Evolutionary conservation across 35 echinoderm and acorn worm genomes (phyloP).

Genomic region (Heliocidaris erythrogramma): DNA sequence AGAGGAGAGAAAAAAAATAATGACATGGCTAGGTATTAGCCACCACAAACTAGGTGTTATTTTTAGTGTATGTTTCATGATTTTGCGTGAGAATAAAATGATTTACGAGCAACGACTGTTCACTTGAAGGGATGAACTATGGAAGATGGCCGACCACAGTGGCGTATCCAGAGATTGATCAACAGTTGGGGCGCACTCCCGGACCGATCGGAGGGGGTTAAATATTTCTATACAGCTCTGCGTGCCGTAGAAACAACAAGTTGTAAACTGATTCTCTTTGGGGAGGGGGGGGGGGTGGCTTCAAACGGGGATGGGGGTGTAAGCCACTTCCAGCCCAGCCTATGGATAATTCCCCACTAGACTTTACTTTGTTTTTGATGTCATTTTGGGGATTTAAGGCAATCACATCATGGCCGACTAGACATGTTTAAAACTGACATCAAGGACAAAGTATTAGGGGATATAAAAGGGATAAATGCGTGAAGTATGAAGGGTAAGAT

Average conservation of each 20-base stretch:
- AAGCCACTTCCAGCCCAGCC: no score
- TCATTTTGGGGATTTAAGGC: no score
- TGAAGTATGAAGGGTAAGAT: no score
- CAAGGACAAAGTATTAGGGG: neutral
- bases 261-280: no score
- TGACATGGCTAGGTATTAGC: neutral
- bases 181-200: neutral
- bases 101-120: neutral
- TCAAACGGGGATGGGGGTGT: no score
- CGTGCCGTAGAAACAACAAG: no score
- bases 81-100: neutral
- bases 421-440: neutral
- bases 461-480: neutral
- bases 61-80: slow-evolving; percentile 10
- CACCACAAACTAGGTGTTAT: neutral
- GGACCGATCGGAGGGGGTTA: no score
- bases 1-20: neutral
- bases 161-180: neutral
- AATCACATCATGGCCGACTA: neutral
- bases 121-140: neutral
- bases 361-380: no score
- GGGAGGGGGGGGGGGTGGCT: no score
- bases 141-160: neutral
- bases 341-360: no score
- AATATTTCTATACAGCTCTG: no score